Percentiles rank a stretch among this genome's conserved stretches.
phyloP scores from a whole-genome alignment of 2,113 vertebrate species.

The Otus sunia region DNA sequence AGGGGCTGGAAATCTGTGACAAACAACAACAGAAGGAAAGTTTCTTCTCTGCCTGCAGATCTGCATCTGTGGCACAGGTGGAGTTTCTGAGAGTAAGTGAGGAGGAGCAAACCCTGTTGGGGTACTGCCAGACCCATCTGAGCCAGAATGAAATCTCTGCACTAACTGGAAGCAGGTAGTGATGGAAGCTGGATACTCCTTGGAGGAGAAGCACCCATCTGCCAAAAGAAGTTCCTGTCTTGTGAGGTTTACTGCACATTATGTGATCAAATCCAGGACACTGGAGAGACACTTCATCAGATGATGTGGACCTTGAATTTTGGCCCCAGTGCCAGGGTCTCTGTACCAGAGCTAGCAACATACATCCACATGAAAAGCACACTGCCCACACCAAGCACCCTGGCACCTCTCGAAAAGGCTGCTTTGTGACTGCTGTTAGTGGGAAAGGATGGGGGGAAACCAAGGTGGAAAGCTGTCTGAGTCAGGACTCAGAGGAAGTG shows the following conservation, averaged over 20 bases:
- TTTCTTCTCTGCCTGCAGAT: background rate
- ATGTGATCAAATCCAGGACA: background rate
- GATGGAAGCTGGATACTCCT: background rate
- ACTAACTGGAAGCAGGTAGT: background rate
- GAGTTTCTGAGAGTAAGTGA: background rate
- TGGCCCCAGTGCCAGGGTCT: background rate
- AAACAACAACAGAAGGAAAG: background rate
- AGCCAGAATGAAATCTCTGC: background rate
- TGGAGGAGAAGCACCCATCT: background rate
- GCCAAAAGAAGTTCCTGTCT: background rate
- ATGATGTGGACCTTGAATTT: background rate
- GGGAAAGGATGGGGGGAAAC: background rate
- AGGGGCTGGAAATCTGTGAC: background rate
- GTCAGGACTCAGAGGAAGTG: background rate
- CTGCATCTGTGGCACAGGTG: background rate
- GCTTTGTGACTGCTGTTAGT: background rate
- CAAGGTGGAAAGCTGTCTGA: background rate
- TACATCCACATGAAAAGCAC: background rate
- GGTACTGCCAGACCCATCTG: background rate
- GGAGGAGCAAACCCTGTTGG: background rate
- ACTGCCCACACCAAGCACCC: too few species aligned
- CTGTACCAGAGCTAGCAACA: background rate
- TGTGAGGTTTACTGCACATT: background rate
- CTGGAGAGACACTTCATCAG: background rate
- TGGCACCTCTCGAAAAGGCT: rapidly evolving